phyloP scores from a whole-genome alignment of 30 jellyfish, hydroid and myxozoan genomes.

The Turritopsis dohrnii region DNA sequence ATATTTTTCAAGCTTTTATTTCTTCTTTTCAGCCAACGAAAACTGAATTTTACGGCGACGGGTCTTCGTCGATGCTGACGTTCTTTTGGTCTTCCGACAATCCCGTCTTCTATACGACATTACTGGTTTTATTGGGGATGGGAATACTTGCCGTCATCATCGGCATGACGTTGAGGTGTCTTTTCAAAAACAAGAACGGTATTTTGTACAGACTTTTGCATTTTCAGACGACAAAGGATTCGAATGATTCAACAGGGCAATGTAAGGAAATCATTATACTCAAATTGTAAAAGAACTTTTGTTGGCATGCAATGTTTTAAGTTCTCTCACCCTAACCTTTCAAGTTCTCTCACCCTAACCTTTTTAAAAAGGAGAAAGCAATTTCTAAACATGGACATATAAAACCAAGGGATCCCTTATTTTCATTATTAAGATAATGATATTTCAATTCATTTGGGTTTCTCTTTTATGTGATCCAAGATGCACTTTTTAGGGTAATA shows the following conservation, averaged over 20 bases:
- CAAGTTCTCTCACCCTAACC: too few relatives aligned
- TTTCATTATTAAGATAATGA: too few relatives aligned
- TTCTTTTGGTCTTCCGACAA: conserved; percentile 48
- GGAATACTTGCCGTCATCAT: conserved; percentile 47
- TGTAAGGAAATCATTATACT: background rate
- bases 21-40: background rate
- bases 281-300: too few relatives aligned
- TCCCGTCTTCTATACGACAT: conserved; percentile 57
- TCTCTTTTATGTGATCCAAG: too few relatives aligned
- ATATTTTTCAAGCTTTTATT: background rate
- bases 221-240: background rate
- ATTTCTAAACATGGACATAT: too few relatives aligned
- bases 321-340: too few relatives aligned
- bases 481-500: too few relatives aligned
- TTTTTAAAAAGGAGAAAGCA: too few relatives aligned
- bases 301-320: too few relatives aligned
- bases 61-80: conserved; percentile 27
- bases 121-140: conserved; percentile 47
- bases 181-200: background rate
- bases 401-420: too few relatives aligned
- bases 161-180: conserved; percentile 28
- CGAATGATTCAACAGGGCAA: background rate
- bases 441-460: too few relatives aligned
- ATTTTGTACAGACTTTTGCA: background rate
- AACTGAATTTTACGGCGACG: conserved; percentile 12